These are phyloP conservation scores for Scomberomorus guttatus DNA, from an alignment of 2,797 vertebrate genomes.

Conservation along the genomic window DNA sequence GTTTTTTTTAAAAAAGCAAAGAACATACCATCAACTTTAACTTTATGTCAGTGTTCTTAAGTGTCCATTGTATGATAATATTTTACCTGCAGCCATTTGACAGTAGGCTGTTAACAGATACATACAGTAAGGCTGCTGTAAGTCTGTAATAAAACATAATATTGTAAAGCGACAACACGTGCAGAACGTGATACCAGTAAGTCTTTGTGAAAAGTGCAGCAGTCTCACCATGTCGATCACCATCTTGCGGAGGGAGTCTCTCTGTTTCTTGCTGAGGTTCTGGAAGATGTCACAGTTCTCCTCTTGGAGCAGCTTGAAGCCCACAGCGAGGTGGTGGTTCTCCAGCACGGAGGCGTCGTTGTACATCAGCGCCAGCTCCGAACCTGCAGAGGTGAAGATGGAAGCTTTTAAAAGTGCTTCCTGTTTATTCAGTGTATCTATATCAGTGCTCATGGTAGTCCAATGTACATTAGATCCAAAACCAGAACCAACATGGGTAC, in stretches of 20 bases:
- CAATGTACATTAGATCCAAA: not conserved
- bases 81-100: constrained; percentile 13
- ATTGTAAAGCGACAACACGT: not conserved
- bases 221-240: constrained; percentile 93
- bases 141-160: not conserved
- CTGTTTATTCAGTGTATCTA: not conserved
- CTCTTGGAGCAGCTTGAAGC: constrained; percentile 95
- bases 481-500: not conserved
- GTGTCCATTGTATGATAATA: not conserved
- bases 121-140: not conserved
- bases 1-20: too few species aligned
- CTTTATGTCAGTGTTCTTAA: not conserved
- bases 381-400: constrained; percentile 81
- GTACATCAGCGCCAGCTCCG: constrained; percentile 95
- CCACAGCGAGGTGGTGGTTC: constrained; percentile 95
- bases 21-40: not conserved
- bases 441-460: not conserved
- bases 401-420: constrained; percentile 7
- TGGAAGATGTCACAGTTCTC: constrained; percentile 95
- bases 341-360: constrained; percentile 94
- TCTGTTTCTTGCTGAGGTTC: constrained; percentile 92
- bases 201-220: not conserved
- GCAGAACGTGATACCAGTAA: not conserved
- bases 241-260: constrained; percentile 92
- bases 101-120: constrained; percentile 8